These are phyloP conservation scores for Protaetia brevitarsis DNA, from an alignment of 1,140 invertebrate species.

Conservation along the genomic window DNA sequence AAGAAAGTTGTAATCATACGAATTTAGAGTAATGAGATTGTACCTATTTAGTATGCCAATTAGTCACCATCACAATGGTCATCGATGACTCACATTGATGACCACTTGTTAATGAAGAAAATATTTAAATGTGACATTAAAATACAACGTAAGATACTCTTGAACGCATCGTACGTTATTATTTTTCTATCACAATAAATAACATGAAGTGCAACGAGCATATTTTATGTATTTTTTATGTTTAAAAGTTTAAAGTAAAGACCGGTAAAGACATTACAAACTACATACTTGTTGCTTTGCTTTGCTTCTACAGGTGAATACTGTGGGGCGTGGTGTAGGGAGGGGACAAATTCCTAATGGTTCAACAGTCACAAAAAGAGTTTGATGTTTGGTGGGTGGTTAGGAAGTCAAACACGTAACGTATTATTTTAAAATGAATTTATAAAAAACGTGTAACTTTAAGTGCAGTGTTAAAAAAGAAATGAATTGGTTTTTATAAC, in stretches of 20 bases:
- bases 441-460: too few relatives aligned
- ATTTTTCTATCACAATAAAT: not conserved
- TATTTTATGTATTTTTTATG: too few relatives aligned
- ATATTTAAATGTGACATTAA: too few relatives aligned
- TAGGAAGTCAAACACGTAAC: not conserved
- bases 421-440: not conserved
- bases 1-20: too few relatives aligned
- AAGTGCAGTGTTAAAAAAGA: not conserved
- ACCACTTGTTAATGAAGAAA: too few relatives aligned
- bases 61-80: too few relatives aligned
- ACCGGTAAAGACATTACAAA: slow-evolving; percentile 16
- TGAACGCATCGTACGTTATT: not conserved
- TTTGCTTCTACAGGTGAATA: slow-evolving; percentile 5
- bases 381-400: slow-evolving; percentile 9
- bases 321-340: not conserved
- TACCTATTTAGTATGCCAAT: too few relatives aligned
- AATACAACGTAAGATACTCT: too few relatives aligned
- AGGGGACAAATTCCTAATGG: not conserved
- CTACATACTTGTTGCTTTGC: slow-evolving; percentile 22
- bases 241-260: too few relatives aligned
- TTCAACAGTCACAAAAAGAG: slow-evolving; percentile 23
- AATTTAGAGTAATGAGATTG: too few relatives aligned
- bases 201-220: not conserved
- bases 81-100: too few relatives aligned
- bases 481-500: too few relatives aligned